These are phyloP conservation scores for Ochropleura leucogaster DNA, from an alignment of 2,888 invertebrate genomes.

Conservation along the genomic window DNA sequence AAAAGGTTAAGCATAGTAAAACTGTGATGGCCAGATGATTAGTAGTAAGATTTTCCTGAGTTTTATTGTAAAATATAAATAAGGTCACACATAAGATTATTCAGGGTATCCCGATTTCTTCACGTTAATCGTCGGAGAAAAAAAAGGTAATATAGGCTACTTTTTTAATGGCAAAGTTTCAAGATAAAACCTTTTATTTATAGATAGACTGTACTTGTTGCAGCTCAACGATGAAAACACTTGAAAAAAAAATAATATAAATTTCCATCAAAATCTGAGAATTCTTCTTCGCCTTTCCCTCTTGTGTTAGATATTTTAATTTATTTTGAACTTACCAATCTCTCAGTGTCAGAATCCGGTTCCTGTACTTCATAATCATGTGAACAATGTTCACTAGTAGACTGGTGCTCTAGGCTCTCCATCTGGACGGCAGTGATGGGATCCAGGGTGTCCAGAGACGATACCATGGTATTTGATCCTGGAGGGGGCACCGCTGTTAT, in stretches of 20 bases:
- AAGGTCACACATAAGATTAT: neutral
- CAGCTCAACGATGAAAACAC: neutral
- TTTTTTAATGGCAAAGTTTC: neutral
- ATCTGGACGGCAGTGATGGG: slow-evolving; percentile 88
- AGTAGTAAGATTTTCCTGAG: neutral
- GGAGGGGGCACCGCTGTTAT: slow-evolving; percentile 89
- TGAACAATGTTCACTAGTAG: slow-evolving; percentile 86
- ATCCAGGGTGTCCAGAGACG: slow-evolving; percentile 93
- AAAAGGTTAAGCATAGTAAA: too few relatives aligned
- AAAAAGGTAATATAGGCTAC: neutral
- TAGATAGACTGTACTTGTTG: too few relatives aligned
- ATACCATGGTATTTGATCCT: slow-evolving; percentile 96
- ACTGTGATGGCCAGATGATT: neutral
- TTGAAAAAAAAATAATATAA: neutral
- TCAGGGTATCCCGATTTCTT: neutral
- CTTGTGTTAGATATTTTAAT: neutral
- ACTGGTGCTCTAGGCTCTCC: slow-evolving; percentile 87
- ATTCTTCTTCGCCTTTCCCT: neutral
- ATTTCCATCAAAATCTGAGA: slow-evolving; percentile 2
- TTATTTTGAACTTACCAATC: slow-evolving; percentile 78
- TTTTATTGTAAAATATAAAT: neutral
- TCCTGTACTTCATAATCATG: slow-evolving; percentile 88
- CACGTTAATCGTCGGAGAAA: neutral
- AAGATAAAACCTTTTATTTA: neutral
- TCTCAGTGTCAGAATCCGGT: slow-evolving; percentile 87